These are phyloP conservation scores for Amiota mariae DNA, from an alignment of 2,888 invertebrate genomes.

Conservation along the genomic window DNA sequence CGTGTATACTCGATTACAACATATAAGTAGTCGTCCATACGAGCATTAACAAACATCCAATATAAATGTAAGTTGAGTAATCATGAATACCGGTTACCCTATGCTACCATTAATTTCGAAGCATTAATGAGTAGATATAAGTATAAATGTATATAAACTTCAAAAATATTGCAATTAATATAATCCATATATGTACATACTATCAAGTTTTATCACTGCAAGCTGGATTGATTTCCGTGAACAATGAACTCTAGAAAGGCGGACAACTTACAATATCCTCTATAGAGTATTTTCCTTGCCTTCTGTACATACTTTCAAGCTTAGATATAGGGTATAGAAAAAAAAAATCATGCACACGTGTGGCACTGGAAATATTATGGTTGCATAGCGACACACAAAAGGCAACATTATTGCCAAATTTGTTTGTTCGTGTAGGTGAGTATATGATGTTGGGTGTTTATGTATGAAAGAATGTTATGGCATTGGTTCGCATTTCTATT, in stretches of 20 bases:
- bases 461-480: background rate
- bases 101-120: no score
- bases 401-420: slow-evolving; percentile 23
- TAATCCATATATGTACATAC: no score
- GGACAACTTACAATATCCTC: no score
- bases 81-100: no score
- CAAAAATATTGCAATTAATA: no score
- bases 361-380: slow-evolving; percentile 25
- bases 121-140: no score
- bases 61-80: background rate
- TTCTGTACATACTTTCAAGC: background rate
- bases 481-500: slow-evolving; percentile 26
- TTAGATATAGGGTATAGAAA: background rate
- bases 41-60: slow-evolving; percentile 16
- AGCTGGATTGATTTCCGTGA: no score
- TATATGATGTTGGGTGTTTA: background rate
- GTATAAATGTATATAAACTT: no score
- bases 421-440: background rate
- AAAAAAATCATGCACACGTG: background rate
- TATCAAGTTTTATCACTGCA: no score
- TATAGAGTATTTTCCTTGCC: no score
- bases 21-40: slow-evolving; percentile 13
- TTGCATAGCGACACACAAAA: slow-evolving; percentile 28
- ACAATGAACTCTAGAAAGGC: no score
- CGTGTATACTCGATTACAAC: background rate